These are phyloP conservation scores for Clytia hemisphaerica DNA, from an alignment of 30 jellyfish, hydroid and myxozoan genomes.

Conservation along the genomic window DNA sequence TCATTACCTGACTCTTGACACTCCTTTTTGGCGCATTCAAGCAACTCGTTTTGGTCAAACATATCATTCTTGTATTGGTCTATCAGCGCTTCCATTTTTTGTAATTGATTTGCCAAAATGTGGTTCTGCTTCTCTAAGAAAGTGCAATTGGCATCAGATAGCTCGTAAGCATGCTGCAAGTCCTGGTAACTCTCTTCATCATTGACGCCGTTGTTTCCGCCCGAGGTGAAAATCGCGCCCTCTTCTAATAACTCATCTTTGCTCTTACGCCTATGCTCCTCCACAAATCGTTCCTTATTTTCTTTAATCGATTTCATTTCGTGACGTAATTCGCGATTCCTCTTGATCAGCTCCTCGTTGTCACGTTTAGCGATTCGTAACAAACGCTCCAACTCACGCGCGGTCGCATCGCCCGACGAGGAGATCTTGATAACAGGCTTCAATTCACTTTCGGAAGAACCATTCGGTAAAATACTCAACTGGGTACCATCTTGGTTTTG, in stretches of 20 bases:
- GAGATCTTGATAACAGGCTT: no score
- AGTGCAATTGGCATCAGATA: conserved; percentile 11
- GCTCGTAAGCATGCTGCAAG: conserved; percentile 3
- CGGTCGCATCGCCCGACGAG: neutral
- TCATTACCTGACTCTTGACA: no score
- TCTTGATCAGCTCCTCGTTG: neutral
- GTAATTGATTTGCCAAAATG: neutral
- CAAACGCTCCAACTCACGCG: neutral
- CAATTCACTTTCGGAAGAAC: no score
- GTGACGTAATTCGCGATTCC: neutral
- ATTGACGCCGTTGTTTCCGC: neutral
- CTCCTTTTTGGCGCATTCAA: conserved; percentile 8
- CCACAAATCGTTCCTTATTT: neutral
- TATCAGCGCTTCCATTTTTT: neutral
- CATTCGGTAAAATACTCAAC: no score
- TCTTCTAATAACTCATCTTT: neutral
- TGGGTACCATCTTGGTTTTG: no score
- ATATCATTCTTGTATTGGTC: conserved; percentile 5
- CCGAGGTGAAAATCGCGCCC: neutral
- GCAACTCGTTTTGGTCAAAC: neutral
- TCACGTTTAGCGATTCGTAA: conserved; percentile 5
- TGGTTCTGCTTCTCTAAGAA: neutral
- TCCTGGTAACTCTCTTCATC: no score
- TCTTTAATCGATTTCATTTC: neutral
- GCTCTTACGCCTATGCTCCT: neutral